A percentile compares a stretch with the other conserved stretches of the same genome.
Conservation (phyloP, 2,113 vertebrate genomes). For the Trematocara zebra region DNA sequence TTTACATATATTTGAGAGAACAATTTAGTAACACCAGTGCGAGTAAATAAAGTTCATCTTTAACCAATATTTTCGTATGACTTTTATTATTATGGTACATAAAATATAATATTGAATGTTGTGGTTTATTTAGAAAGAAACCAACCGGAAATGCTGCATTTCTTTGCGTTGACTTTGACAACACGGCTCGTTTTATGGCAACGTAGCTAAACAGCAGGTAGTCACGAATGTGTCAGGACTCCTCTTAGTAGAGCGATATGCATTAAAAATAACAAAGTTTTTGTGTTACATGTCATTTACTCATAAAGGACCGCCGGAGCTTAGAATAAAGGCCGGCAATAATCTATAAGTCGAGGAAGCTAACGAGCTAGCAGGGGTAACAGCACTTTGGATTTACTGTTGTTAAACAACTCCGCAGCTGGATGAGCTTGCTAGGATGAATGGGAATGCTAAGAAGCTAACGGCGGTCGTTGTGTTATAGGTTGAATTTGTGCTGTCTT, state of each 20-base stretch:
- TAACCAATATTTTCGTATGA: neutral
- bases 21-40: neutral
- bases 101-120: neutral
- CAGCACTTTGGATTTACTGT: neutral
- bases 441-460: neutral
- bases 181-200: neutral
- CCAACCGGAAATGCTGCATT: neutral
- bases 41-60: neutral
- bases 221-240: neutral
- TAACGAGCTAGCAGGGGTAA: slow-evolving; percentile 1
- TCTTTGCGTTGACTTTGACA: neutral
- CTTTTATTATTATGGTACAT: neutral
- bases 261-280: neutral
- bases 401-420: slow-evolving; percentile 16
- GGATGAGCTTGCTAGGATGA: neutral
- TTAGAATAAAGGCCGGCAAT: neutral
- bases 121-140: neutral
- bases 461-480: neutral
- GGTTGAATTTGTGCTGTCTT: neutral
- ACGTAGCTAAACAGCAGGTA: neutral
- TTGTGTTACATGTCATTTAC: neutral
- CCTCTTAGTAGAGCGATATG: neutral
- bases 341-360: neutral
- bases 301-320: too few relatives aligned
- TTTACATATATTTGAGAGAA: neutral